Percentiles rank a stretch among this genome's conserved stretches.
These are phyloP conservation scores for Manacus vitellinus DNA, from an alignment of 2,113 vertebrate species.

Conservation along the genomic window DNA sequence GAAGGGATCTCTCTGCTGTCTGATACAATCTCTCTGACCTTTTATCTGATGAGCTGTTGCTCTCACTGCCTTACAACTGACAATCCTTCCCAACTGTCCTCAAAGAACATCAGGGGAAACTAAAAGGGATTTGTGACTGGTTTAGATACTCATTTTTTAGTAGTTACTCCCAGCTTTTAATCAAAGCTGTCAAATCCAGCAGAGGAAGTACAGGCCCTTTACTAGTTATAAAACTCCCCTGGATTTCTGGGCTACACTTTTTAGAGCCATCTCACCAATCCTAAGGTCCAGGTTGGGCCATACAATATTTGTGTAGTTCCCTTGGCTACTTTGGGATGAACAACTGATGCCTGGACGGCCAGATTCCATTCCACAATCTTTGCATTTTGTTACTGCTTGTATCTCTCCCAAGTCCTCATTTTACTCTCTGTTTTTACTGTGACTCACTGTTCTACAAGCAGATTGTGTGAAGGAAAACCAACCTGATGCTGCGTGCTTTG, in stretches of 20 bases:
- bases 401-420: neutral
- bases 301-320: neutral
- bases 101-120: neutral
- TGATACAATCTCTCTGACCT: neutral
- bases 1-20: neutral
- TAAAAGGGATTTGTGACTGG: neutral
- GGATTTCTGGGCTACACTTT: neutral
- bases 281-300: neutral
- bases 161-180: neutral
- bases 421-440: neutral
- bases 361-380: neutral
- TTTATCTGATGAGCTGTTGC: neutral
- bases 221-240: neutral
- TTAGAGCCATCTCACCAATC: neutral
- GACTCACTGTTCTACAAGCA: neutral
- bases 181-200: neutral
- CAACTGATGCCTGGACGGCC: neutral
- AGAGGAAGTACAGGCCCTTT: neutral
- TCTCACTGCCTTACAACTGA: neutral
- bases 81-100: neutral
- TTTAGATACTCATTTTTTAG: neutral
- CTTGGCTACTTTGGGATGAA: neutral
- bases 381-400: neutral
- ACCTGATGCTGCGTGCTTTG: neutral
- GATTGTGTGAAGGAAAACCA: neutral